Conservation (phyloP, 2,888 invertebrate species). For the Drosophila cognata region DNA sequence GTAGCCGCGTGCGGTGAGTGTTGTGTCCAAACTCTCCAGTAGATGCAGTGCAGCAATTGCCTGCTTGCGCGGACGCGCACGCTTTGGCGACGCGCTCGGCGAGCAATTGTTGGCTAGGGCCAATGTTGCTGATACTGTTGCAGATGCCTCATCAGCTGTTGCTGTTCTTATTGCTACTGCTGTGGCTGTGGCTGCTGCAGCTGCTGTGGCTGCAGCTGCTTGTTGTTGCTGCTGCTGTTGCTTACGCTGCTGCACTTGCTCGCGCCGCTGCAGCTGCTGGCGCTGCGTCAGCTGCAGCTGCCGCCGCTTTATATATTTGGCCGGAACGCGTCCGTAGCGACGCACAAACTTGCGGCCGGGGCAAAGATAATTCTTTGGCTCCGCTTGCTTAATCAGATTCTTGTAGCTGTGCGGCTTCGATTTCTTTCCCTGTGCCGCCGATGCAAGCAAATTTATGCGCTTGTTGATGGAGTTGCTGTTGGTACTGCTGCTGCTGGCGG, state of each 20-base stretch:
- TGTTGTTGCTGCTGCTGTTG: constrained; percentile 68
- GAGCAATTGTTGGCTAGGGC: constrained; percentile 31
- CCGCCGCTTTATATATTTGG: constrained; percentile 76
- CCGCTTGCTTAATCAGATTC: constrained; percentile 84
- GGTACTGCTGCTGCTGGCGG: constrained; percentile 17
- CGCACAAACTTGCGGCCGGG: constrained; percentile 81
- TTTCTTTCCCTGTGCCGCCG: constrained; percentile 76
- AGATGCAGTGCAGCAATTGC: constrained; percentile 74
- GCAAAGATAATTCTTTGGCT: constrained; percentile 84
- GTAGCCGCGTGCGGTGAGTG: constrained; percentile 82
- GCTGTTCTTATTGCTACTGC: constrained; percentile 15
- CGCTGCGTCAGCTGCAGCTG: constrained; percentile 82
- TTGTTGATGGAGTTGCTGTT: constrained; percentile 3
- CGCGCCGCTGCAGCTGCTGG: constrained; percentile 74
- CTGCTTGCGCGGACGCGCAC: constrained; percentile 67
- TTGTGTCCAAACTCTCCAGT: constrained; percentile 77
- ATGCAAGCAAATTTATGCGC: constrained; percentile 82
- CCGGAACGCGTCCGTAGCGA: constrained; percentile 78
- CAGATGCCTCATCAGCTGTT: background rate
- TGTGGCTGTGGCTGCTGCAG: constrained; percentile 21
- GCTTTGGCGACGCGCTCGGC: constrained; percentile 75
- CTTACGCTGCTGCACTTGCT: constrained; percentile 72
- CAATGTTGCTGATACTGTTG: constrained; percentile 10
- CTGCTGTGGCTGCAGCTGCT: constrained; percentile 36
- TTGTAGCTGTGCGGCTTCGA: constrained; percentile 84